Conservation (phyloP, 2,888 invertebrate genomes). For the Noctua comes region DNA sequence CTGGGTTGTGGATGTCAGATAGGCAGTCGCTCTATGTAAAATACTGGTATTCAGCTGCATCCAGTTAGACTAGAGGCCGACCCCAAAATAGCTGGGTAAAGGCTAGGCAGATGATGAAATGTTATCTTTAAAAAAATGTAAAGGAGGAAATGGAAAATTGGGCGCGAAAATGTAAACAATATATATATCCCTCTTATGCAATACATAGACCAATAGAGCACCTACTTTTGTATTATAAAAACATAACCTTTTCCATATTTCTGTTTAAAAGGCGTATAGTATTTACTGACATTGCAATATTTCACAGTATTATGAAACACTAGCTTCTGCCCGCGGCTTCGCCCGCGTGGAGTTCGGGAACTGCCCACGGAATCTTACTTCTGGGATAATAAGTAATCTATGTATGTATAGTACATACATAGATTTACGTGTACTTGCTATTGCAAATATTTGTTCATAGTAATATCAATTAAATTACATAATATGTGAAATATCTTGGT, state of each 20-base stretch:
- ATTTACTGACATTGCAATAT: background rate
- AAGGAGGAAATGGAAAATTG: background rate
- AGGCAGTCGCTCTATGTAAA: background rate
- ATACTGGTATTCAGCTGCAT: background rate
- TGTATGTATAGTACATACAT: too few species aligned
- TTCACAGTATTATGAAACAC: background rate
- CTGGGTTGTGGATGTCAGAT: background rate
- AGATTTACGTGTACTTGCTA: too few species aligned
- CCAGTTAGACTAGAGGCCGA: background rate
- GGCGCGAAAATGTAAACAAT: background rate
- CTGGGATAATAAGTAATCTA: too few species aligned
- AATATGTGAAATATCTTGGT: too few species aligned
- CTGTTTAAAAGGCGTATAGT: too few species aligned
- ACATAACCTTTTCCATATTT: background rate
- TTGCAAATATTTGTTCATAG: too few species aligned
- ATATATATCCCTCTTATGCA: background rate
- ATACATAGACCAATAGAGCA: background rate
- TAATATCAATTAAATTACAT: too few species aligned
- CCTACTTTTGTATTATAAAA: background rate
- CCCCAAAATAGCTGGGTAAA: background rate
- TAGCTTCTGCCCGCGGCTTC: too few species aligned
- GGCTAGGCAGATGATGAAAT: background rate
- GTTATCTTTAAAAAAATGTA: background rate
- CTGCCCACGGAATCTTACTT: too few species aligned
- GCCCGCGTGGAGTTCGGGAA: too few species aligned